A percentile compares a stretch with the other conserved stretches of the same genome.
phyloP scores from a whole-genome alignment of 2,888 invertebrate species.

The Synanthedon vespiformis region DNA sequence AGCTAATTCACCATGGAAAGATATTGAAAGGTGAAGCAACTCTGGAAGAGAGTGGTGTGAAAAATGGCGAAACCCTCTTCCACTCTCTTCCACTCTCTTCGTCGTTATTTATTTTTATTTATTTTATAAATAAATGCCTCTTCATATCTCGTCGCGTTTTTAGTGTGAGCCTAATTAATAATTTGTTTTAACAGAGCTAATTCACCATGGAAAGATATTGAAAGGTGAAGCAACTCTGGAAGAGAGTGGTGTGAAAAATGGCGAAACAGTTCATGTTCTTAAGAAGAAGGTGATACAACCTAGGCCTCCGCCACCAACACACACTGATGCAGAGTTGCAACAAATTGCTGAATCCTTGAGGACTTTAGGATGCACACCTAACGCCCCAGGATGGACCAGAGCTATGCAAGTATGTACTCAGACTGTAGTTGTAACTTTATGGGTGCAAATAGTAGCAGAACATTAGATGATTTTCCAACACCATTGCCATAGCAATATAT shows the following conservation, averaged over 20 bases:
- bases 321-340: slow-evolving; percentile 72
- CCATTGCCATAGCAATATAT: too few species aligned
- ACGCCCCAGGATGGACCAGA: slow-evolving; percentile 73
- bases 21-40: too few species aligned
- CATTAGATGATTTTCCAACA: too few species aligned
- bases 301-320: slow-evolving; percentile 46
- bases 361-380: slow-evolving; percentile 69
- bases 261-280: slow-evolving; percentile 70
- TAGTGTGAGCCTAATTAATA: neutral
- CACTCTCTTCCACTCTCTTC: too few species aligned
- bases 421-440: too few species aligned
- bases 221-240: slow-evolving; percentile 71
- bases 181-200: slow-evolving; percentile 64
- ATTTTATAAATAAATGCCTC: too few species aligned
- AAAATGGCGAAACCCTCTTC: too few species aligned
- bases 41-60: too few species aligned
- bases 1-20: too few species aligned
- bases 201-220: slow-evolving; percentile 79
- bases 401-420: slow-evolving; percentile 71
- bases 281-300: slow-evolving; percentile 50
- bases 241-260: slow-evolving; percentile 72
- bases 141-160: too few species aligned
- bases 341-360: slow-evolving; percentile 74
- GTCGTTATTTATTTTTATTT: too few species aligned
- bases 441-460: too few species aligned